Evolutionary conservation across 1,140 invertebrate species (phyloP), one percentile per base, ranked within the genome.

Genomic region (Halesus radiatus): DNA sequence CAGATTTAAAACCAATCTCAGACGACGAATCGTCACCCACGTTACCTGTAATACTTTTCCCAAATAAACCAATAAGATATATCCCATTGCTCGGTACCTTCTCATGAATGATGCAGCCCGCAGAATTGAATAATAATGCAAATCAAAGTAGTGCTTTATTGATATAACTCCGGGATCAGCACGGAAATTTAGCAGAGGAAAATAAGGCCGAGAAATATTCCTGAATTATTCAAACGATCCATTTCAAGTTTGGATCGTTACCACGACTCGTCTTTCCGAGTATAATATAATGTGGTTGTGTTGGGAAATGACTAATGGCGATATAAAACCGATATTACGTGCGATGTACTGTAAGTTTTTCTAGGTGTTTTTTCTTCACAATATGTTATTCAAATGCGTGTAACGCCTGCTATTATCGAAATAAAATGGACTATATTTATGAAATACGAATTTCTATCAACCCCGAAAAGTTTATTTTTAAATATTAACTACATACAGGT

Each of bases 91-190:
- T 52, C 76, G 64, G 52, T 58, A 68, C 64, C 50, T 29, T 50
- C 81, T 83, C 81, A 83, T 83, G 81, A 83, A 83, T 80, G 79
- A 83, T 83, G 81, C 78, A 83, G 29, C 73, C 22, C 76, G 78
- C 81, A 75, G 66, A 78, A 78, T 79, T 23, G 81, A 78, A 83
- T 83, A 83, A 83, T 83, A 80, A 83, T 83, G 81, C 79, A 83
- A 83, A 83, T 83, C 81, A 83, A 73, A 83, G 78, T 68, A 78
- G 60, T 83, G 76, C 80, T 83, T 83, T 83, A 83, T 83, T 83
- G 81, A 83, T 83, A 83, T 79, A 72, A 72, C 68, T 72, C 68
- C 37, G n/a, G 37, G 68, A 72, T 52, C 68, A 72, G 72, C 68
- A 45, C 45, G 37, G 45, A 22, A 45, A 45, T n/a, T 20, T 23